phyloP scores from a whole-genome alignment of 2,888 invertebrate species.

The Epistrophe grossulariae region DNA sequence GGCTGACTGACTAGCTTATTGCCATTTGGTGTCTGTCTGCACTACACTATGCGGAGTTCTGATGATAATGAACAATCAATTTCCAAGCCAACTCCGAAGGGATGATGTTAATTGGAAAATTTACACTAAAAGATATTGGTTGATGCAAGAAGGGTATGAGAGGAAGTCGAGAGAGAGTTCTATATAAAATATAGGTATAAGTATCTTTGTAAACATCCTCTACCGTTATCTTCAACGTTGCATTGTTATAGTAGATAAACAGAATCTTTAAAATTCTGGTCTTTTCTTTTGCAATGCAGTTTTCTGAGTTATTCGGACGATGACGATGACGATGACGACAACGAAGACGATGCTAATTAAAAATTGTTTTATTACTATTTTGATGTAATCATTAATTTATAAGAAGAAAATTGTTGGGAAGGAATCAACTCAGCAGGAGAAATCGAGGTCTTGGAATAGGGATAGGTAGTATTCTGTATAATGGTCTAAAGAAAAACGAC shows the following conservation, averaged over 20 bases:
- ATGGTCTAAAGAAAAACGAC: neutral
- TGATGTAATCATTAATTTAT: conserved; percentile 38
- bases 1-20: conserved; percentile 34
- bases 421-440: neutral
- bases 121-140: conserved; percentile 28
- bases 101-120: conserved; percentile 62
- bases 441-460: neutral
- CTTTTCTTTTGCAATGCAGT: conserved; percentile 5
- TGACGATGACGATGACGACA: neutral
- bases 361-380: conserved; percentile 37
- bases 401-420: neutral
- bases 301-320: neutral
- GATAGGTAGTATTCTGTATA: neutral
- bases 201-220: conserved; percentile 30
- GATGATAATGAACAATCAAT: conserved; percentile 63
- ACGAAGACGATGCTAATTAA: conserved; percentile 29
- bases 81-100: conserved; percentile 40
- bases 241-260: conserved; percentile 41
- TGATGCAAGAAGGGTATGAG: neutral
- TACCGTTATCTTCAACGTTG: conserved; percentile 22
- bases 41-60: conserved; percentile 23
- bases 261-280: conserved; percentile 1
- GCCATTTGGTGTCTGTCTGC: conserved; percentile 25
- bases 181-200: neutral
- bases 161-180: neutral